A percentile compares a stretch with the other conserved stretches of the same genome.
These are phyloP conservation scores for Montipora foliosa DNA, from an alignment of 64 coral and sea anemone species.

Conservation along the genomic window DNA sequence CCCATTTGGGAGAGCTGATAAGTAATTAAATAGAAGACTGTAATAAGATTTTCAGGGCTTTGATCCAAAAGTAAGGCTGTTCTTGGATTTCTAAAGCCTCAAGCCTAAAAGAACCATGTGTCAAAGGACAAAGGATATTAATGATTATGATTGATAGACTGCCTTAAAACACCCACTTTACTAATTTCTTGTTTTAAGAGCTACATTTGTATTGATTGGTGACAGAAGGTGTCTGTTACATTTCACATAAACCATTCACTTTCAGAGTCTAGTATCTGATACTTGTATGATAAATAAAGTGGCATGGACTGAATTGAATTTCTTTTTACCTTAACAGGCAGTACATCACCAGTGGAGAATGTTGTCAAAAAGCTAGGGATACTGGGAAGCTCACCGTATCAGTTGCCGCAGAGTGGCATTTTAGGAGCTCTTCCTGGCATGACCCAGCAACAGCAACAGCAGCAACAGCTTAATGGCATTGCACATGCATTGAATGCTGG, in stretches of 20 bases:
- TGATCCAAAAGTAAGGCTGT: background rate
- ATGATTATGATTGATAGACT: too few relatives aligned
- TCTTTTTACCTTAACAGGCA: conserved; percentile 32
- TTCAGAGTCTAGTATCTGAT: too few relatives aligned
- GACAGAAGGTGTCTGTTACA: conserved; percentile 19
- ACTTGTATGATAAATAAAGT: too few relatives aligned
- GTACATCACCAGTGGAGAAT: conserved; percentile 74
- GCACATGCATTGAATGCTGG: conserved; percentile 85
- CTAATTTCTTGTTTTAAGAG: background rate
- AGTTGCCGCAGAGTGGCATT: conserved; percentile 78
- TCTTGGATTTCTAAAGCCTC: background rate
- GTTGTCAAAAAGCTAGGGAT: conserved; percentile 82
- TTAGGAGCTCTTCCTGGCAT: conserved; percentile 84
- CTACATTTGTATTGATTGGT: background rate
- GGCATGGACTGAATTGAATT: background rate
- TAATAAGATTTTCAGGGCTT: background rate
- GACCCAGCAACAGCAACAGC: conserved; percentile 64
- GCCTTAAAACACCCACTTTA: too few relatives aligned
- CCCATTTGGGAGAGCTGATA: background rate
- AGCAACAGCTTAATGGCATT: conserved; percentile 64
- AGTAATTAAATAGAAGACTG: background rate
- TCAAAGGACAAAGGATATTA: too few relatives aligned
- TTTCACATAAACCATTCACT: background rate
- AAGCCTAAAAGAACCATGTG: background rate
- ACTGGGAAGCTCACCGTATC: conserved; percentile 83